Evolutionary conservation across 2,888 invertebrate species (phyloP).

Genomic region (Julus scandinavius): DNA sequence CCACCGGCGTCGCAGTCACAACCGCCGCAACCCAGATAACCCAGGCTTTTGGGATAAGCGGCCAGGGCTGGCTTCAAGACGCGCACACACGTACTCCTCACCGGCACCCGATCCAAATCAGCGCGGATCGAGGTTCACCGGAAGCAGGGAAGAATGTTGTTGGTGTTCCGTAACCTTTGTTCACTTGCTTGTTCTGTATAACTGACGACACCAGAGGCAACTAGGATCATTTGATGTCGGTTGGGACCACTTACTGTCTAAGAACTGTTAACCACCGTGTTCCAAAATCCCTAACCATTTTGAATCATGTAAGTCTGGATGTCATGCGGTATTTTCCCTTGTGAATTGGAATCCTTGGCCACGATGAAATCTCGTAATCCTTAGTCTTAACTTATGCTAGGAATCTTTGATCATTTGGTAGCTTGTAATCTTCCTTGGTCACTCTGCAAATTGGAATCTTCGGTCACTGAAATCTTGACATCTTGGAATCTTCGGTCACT

Average conservation of each 20-base stretch:
- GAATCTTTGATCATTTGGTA: background rate
- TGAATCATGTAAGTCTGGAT: background rate
- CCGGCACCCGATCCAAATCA: background rate
- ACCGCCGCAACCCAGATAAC: slow-evolving; percentile 47
- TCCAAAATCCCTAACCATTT: background rate
- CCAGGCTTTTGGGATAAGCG: slow-evolving; percentile 50
- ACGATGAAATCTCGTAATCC: background rate
- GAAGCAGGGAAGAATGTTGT: background rate
- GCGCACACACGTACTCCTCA: slow-evolving; percentile 15
- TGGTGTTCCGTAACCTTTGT: too few species aligned
- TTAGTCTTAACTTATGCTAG: too few species aligned
- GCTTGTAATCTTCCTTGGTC: background rate
- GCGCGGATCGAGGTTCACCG: background rate
- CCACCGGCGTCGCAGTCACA: slow-evolving; percentile 48
- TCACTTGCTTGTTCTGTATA: background rate
- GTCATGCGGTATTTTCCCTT: too few species aligned
- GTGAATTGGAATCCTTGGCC: background rate
- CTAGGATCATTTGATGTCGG: background rate
- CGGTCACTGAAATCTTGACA: background rate
- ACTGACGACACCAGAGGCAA: background rate
- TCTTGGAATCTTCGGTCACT: background rate
- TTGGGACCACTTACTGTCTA: background rate
- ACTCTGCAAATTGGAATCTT: background rate
- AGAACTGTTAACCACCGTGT: background rate
- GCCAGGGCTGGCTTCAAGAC: slow-evolving; percentile 40